Evolutionary conservation across 2,888 invertebrate species (phyloP), one percentile per base, ranked within the genome.

Genomic region (Apodemia duryi): DNA sequence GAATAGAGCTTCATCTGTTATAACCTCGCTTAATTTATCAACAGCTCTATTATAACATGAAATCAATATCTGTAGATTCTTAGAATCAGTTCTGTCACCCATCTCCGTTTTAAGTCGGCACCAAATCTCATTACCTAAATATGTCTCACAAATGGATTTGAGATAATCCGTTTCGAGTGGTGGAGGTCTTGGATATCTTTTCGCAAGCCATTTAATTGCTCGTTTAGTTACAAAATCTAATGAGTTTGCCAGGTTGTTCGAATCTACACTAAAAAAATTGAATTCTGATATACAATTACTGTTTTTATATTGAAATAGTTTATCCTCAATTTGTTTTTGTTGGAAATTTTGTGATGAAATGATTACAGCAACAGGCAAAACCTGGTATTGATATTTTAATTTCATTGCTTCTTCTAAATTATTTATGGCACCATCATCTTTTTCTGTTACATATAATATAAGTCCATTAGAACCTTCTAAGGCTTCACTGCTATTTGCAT

Each of bases 11-110:
- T 93, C 89, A 77, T 95, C 93, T 43, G 94, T 90, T 46, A 94
- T 84, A 63, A 95, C 92, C 60, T 92, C 81, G 52, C 93, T 93
- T 62, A 96, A 80, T 73, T 93, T 93, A 62, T 92, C 90, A 32
- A 96, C 91, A 35, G 94, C 94, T 72, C 93, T 92, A 77, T 96
- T 96, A 75, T 95, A 95, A 62, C 95, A 84, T 64, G 86, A 82
- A 13, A 95, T 92, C 6, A 95, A 87, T 74, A 93, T 90, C 74
- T 91, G 80, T 64, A 95, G 93, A 75, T 93, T 91, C 71, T 88
- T 91, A 49, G 73, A 70, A 68, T 80, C 78, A 71, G 93, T 88
- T 61, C 90, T 80, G 28, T 79, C 77, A 69, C 88, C 82, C 61
- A 77, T 78, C 67, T 86, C 82, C 60, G 78, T 74, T 74, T 83